phyloP scores from a whole-genome alignment of 2,113 vertebrate species.

The Rhabdornis inornatus region DNA sequence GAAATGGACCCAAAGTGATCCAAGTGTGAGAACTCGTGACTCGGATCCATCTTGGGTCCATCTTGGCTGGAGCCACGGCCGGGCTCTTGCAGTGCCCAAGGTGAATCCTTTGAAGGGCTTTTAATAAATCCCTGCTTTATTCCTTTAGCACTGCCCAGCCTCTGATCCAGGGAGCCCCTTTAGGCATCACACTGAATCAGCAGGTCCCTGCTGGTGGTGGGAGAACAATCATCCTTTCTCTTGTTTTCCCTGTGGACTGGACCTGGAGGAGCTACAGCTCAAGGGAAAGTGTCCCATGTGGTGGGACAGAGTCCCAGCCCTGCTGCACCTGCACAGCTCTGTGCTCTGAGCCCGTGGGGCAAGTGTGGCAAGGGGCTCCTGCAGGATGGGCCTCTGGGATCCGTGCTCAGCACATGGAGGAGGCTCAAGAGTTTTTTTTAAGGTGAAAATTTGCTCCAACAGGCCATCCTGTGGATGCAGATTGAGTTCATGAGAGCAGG shows the following conservation, averaged over 20 bases:
- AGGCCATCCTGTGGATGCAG: not conserved
- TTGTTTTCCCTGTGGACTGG: not conserved
- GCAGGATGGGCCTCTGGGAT: not conserved
- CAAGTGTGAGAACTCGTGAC: too few species aligned
- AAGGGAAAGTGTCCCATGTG: not conserved
- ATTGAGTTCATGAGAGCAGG: not conserved
- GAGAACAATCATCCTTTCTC: not conserved
- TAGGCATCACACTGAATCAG: not conserved
- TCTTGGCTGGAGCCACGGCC: too few species aligned
- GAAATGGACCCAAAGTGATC: too few species aligned
- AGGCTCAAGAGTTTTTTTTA: not conserved
- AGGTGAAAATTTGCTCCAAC: not conserved
- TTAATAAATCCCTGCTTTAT: too few species aligned
- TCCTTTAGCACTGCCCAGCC: too few species aligned
- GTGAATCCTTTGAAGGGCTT: too few species aligned
- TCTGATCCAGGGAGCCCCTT: too few species aligned
- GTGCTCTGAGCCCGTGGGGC: not conserved
- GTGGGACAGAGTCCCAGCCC: not conserved
- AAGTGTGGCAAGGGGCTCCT: not conserved
- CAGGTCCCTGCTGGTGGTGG: not conserved
- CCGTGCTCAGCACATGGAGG: rapidly evolving
- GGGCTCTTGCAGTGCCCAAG: too few species aligned
- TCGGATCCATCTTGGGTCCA: too few species aligned
- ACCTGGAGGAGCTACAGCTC: not conserved
- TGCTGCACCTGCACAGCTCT: not conserved